Percentiles rank a stretch among this genome's conserved stretches.
These are phyloP conservation scores for Psettodes erumei DNA, from an alignment of 2,113 vertebrate species.

Conservation along the genomic window DNA sequence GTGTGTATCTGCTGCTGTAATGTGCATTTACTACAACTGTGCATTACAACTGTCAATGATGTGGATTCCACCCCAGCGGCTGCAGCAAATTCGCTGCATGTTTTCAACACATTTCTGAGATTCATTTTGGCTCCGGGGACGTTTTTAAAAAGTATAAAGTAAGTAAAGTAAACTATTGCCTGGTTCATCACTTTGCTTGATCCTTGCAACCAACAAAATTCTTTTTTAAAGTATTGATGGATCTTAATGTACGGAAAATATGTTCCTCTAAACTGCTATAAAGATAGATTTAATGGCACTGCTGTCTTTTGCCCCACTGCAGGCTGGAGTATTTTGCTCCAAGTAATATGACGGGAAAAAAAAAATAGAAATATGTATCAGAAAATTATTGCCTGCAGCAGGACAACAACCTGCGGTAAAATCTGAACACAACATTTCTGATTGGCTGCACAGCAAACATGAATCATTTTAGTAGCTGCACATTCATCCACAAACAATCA, in stretches of 20 bases:
- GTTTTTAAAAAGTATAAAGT: background rate
- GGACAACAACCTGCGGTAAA: slow-evolving; percentile 45
- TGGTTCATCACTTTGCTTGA: slow-evolving; percentile 2
- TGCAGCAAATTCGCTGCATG: background rate
- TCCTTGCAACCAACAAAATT: background rate
- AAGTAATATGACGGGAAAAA: slow-evolving; percentile 32
- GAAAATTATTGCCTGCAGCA: slow-evolving; percentile 44
- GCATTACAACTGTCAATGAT: too few species aligned
- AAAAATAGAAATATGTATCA: slow-evolving; percentile 28
- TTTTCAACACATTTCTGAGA: background rate
- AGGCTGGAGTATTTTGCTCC: slow-evolving; percentile 36
- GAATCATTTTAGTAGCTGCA: slow-evolving; percentile 39
- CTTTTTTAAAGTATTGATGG: background rate
- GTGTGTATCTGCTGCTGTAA: background rate
- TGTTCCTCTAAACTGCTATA: slow-evolving; percentile 15
- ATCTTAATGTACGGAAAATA: slow-evolving; percentile 28
- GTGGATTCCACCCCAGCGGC: background rate
- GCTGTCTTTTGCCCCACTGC: slow-evolving; percentile 9
- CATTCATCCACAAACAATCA: background rate
- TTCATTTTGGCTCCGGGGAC: background rate
- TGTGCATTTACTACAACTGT: background rate
- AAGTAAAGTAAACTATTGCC: background rate
- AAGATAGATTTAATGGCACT: slow-evolving; percentile 26
- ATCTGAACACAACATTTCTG: slow-evolving; percentile 32
- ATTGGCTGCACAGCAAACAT: slow-evolving; percentile 40